Base-by-base conservation (phyloP, 2,888 invertebrate species). In the Emmelina monodactyla region DNA sequence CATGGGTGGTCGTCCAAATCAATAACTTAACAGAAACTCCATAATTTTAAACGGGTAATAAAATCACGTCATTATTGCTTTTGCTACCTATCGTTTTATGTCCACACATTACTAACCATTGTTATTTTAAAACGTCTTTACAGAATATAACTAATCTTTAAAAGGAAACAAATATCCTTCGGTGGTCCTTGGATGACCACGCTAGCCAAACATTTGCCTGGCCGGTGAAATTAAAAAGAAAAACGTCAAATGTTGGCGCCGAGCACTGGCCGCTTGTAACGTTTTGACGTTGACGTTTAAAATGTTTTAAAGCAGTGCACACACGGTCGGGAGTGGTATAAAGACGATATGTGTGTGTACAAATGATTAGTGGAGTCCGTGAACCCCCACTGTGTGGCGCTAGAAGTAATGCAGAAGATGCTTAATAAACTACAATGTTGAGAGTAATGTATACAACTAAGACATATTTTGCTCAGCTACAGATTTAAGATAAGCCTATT, bases 311-410 rank as follows among this genome's bases (percentile, higher is more conserved):
- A 64, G 65, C 55, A 58, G 58, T 55, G 57, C 55, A 64, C 57
- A 65, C 53, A 66, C 45, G 31, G 46, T 31, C 59, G 72, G 75
- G 73, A 51, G 44, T 42, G 50, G 60, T 49, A n/a, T n/a, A 68
- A 73, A 71, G 66, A 25, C n/a, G 57, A 50, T 44, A 49, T 42
- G 45, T 65, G 67, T 79, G 61, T 78, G 64, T 56, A 46, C 49
- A 54, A 65, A 49, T 67, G 61, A 72, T 78, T 79, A 79, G 76
- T 56, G 53, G 42, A 38, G 42, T 42, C 44, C 37, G 49, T 54
- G 52, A 71, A 73, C 73, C 76, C 64, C 75, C 75, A 47, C 59
- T 45, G 66, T 41, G 73, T 67, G 78, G 75, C 75, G 75, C 75
- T 75, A n/a, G n/a, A n/a, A n/a, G n/a, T n/a, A n/a, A n/a, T n/a